Evolutionary conservation across 2,797 vertebrate species (phyloP).

Genomic region (Diplodus sargus): DNA sequence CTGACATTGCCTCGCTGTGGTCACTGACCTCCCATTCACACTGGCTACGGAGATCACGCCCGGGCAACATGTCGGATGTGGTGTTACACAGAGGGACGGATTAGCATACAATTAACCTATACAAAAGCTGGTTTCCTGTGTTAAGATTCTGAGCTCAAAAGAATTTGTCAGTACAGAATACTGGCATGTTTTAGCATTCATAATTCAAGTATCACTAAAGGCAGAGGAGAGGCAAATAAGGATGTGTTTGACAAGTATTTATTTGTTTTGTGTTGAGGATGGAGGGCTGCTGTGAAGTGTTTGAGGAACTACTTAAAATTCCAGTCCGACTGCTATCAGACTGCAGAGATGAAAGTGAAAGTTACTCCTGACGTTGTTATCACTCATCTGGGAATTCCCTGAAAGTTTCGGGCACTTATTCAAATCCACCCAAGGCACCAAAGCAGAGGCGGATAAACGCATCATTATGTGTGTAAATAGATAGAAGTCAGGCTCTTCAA

Average conservation of each 20-base stretch:
- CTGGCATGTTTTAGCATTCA: not conserved
- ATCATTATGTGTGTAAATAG: constrained; percentile 40
- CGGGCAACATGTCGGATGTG: constrained; percentile 53
- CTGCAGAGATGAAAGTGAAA: constrained; percentile 62
- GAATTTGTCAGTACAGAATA: constrained; percentile 11
- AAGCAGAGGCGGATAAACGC: constrained; percentile 20
- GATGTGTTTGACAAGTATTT: constrained; percentile 10
- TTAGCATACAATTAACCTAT: constrained; percentile 42
- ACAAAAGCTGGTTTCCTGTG: constrained; percentile 38
- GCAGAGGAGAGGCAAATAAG: constrained; percentile 1
- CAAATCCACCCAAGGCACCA: constrained; percentile 9
- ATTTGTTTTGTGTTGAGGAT: constrained; percentile 26
- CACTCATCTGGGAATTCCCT: constrained; percentile 56
- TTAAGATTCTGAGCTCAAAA: constrained; percentile 25
- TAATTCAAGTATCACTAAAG: not conserved
- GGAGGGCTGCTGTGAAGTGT: constrained; percentile 16
- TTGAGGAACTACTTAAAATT: constrained; percentile 48
- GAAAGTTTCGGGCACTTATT: constrained; percentile 27
- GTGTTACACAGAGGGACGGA: constrained; percentile 41
- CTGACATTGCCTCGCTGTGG: constrained; percentile 30
- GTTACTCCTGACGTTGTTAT: constrained; percentile 39
- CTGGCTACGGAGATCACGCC: constrained; percentile 6
- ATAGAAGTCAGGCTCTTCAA: constrained; percentile 25
- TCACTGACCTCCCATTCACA: constrained; percentile 62
- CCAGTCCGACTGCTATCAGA: constrained; percentile 35